phyloP scores from a whole-genome alignment of 2,888 invertebrate genomes.

The Torymus auratus region DNA sequence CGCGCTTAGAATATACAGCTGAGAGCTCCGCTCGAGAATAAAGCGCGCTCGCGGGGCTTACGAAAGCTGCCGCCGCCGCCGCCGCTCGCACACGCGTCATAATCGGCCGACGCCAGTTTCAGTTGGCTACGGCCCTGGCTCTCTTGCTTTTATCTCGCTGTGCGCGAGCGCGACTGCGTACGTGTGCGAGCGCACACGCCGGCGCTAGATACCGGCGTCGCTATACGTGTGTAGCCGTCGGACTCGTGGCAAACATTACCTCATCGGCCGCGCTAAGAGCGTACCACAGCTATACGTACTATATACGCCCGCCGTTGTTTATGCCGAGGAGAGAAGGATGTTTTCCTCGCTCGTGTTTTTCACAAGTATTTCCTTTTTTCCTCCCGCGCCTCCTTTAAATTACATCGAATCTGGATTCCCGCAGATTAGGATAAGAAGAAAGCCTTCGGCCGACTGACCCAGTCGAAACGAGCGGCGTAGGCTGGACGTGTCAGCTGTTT shows the following conservation, averaged over 20 bases:
- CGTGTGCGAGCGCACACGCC: neutral
- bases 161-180: neutral
- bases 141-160: slow-evolving; percentile 37
- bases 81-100: slow-evolving; percentile 21
- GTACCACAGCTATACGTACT: too few species aligned
- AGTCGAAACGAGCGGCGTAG: too few species aligned
- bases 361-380: too few species aligned
- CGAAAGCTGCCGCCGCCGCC: slow-evolving; percentile 37
- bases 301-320: too few species aligned
- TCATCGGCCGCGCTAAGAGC: slow-evolving; percentile 43
- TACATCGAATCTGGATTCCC: too few species aligned
- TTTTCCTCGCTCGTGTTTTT: too few species aligned
- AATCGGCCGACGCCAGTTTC: slow-evolving; percentile 44
- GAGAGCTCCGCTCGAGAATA: slow-evolving; percentile 20
- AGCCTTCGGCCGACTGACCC: too few species aligned
- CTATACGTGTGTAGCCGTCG: neutral
- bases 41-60: slow-evolving; percentile 33
- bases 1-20: neutral
- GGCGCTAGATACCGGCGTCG: neutral
- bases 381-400: too few species aligned
- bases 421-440: too few species aligned
- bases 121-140: slow-evolving; percentile 46
- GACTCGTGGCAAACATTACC: slow-evolving; percentile 54
- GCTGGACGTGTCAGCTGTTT: too few species aligned
- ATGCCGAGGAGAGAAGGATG: too few species aligned